Evolutionary conservation across 2,888 invertebrate genomes (phyloP).

Genomic region (Amphipyra berbera): DNA sequence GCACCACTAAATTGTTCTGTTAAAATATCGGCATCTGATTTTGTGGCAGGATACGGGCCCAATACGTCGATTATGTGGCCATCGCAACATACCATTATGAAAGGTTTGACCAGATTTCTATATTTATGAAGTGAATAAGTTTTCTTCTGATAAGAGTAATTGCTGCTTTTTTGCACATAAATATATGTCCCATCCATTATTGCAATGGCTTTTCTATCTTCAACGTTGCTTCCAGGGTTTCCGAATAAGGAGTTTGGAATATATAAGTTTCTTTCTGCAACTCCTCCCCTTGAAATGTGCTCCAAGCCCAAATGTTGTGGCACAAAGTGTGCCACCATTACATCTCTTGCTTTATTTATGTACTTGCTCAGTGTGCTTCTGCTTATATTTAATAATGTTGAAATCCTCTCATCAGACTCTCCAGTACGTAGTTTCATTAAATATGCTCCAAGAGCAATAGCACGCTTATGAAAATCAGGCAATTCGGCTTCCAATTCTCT

Average conservation of each 20-base stretch:
- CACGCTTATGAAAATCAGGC: slow-evolving; percentile 6
- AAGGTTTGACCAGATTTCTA: background rate
- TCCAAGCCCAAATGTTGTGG: slow-evolving; percentile 4
- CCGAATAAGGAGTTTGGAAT: slow-evolving; percentile 6
- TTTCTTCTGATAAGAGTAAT: slow-evolving; percentile 3
- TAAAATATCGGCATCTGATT: slow-evolving; percentile 10
- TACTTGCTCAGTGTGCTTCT: background rate
- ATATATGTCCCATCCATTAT: slow-evolving; percentile 10
- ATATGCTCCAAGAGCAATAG: slow-evolving; percentile 3
- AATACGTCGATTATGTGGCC: slow-evolving; percentile 1
- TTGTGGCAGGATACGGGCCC: slow-evolving; percentile 9
- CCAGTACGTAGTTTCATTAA: slow-evolving; percentile 3
- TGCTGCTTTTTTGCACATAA: slow-evolving; percentile 10
- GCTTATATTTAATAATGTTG: background rate
- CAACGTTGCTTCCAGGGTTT: slow-evolving; percentile 3
- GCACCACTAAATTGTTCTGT: slow-evolving; percentile 1
- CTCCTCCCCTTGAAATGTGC: slow-evolving; percentile 1
- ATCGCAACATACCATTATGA: slow-evolving; percentile 4
- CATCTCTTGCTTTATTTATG: slow-evolving; percentile 4
- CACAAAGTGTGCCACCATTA: slow-evolving; percentile 4
- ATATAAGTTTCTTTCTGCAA: slow-evolving; percentile 7
- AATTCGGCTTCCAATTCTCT: slow-evolving; percentile 2
- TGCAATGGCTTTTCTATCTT: slow-evolving; percentile 8
- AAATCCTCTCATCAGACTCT: background rate
- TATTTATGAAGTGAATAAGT: no score